phyloP scores from a whole-genome alignment of 2,888 invertebrate genomes.

The Cheilosia impressa region DNA sequence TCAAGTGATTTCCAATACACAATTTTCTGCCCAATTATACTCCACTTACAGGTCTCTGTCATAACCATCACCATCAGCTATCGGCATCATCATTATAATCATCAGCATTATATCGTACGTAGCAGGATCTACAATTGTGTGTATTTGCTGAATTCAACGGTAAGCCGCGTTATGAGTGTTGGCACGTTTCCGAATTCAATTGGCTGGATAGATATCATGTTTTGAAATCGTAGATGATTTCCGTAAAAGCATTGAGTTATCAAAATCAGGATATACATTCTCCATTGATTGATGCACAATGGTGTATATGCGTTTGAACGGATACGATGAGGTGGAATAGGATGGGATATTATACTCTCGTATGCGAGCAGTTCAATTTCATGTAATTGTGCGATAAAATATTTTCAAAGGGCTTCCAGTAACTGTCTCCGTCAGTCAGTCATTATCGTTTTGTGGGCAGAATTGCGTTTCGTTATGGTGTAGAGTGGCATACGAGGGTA shows the following conservation, averaged over 20 bases:
- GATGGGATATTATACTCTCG: slow-evolving; percentile 19
- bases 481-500: too few relatives aligned
- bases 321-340: not conserved
- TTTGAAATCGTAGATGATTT: slow-evolving; percentile 66
- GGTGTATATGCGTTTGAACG: slow-evolving; percentile 45
- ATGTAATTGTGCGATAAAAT: slow-evolving; percentile 50
- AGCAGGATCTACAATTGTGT: slow-evolving; percentile 34
- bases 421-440: not conserved
- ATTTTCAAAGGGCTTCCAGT: slow-evolving; percentile 20
- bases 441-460: too few relatives aligned
- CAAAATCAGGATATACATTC: slow-evolving; percentile 66
- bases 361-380: slow-evolving; percentile 26
- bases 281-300: slow-evolving; percentile 70
- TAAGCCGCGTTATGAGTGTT: slow-evolving; percentile 36
- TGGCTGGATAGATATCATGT: slow-evolving; percentile 57
- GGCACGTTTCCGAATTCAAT: slow-evolving; percentile 66
- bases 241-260: slow-evolving; percentile 69
- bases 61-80: slow-evolving; percentile 45
- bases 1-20: slow-evolving; percentile 59
- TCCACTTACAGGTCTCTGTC: slow-evolving; percentile 51
- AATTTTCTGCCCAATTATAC: slow-evolving; percentile 70
- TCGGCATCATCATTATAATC: slow-evolving; percentile 47
- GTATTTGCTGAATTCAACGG: slow-evolving; percentile 23
- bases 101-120: slow-evolving; percentile 37
- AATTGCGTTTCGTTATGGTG: too few relatives aligned